These are phyloP conservation scores for Pelobates fuscus DNA, from an alignment of 2,113 vertebrate species.

Conservation along the genomic window DNA sequence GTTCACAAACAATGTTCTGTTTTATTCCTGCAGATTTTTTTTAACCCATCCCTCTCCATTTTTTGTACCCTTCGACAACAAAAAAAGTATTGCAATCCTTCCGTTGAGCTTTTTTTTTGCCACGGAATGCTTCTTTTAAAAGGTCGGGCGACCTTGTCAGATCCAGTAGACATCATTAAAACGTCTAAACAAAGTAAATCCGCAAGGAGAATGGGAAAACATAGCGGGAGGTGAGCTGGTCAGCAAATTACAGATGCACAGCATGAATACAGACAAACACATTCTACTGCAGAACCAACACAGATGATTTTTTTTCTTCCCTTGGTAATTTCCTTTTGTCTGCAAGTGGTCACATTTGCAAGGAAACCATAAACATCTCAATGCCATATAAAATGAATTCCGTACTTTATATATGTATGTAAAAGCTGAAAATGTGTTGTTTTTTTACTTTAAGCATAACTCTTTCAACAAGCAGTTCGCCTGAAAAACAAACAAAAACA, in stretches of 20 bases:
- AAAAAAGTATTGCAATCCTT: not conserved
- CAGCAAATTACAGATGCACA: conserved; percentile 30
- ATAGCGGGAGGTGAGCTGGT: conserved; percentile 9
- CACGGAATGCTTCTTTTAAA: conserved; percentile 5
- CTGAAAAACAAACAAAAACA: too few species aligned
- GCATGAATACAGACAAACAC: conserved; percentile 23
- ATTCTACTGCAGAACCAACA: conserved; percentile 30
- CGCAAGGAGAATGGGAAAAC: conserved; percentile 7
- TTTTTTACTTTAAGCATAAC: too few species aligned
- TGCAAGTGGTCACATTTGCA: too few species aligned
- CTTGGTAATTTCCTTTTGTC: conserved; percentile 23
- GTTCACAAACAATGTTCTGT: conserved; percentile 30
- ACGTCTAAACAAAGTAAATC: conserved; percentile 31
- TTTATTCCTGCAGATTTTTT: conserved; percentile 15
- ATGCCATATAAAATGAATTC: too few species aligned
- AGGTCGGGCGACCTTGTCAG: conserved; percentile 32
- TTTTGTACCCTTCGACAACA: not conserved
- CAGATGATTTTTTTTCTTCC: conserved; percentile 23
- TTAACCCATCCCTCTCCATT: conserved; percentile 1
- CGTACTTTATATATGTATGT: too few species aligned
- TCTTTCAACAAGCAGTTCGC: too few species aligned
- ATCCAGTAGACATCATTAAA: conserved; percentile 34
- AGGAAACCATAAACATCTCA: too few species aligned
- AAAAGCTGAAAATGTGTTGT: too few species aligned
- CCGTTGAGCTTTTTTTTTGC: not conserved